Base-by-base conservation (phyloP, 92 coral and sea anemone genomes). In the Epizoanthus rinbou region DNA sequence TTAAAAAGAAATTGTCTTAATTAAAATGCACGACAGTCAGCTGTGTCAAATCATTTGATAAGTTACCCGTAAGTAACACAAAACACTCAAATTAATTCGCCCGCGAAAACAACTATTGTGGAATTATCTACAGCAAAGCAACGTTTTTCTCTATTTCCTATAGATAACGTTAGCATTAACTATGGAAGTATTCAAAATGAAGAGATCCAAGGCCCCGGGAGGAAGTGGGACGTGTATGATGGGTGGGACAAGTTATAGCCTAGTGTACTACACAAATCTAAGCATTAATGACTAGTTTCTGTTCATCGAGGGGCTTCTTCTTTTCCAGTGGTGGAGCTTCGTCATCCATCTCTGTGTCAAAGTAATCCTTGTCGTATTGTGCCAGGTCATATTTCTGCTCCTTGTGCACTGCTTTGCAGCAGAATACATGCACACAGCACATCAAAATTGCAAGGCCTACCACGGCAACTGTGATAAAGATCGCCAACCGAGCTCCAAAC, bases 311-410 rank as follows among this genome's bases (percentile, higher is more conserved):
- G 6, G 98, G 94, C 58, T 93, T 45, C 79, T 96, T 96, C 74
- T 87, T 87, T 22, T 94, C 98, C 84, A 96, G 53, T 52, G 99
- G 93, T 8, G 97, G 98, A n/a, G 98, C 99, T 63, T 96, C 98
- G 35, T 91, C 90, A 18, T 90, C 99, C 7, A 86, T 93, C 41
- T 93, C 98, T n/a, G 90, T 90, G 65, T 85, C 93, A 70, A 90
- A 89, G 79, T 92, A 93, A 70, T 87, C 84, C 78, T 95, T 95
- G 66, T 87, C 92, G 6, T 60, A 89, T 72, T 95, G 93, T 41
- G 88, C 87, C 68, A 93, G 56, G 87, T 90, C 90, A 28, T 91
- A 91, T 76, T 90, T 92, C 89, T 92, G 84, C 28, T 88, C 86
- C 81, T 88, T 85, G 57, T 85, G 85, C 16, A 95, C 84, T 18